Percentiles rank a stretch among this genome's conserved stretches.
phyloP scores from a whole-genome alignment of 2,888 invertebrate species.

The Philereme transversata region DNA sequence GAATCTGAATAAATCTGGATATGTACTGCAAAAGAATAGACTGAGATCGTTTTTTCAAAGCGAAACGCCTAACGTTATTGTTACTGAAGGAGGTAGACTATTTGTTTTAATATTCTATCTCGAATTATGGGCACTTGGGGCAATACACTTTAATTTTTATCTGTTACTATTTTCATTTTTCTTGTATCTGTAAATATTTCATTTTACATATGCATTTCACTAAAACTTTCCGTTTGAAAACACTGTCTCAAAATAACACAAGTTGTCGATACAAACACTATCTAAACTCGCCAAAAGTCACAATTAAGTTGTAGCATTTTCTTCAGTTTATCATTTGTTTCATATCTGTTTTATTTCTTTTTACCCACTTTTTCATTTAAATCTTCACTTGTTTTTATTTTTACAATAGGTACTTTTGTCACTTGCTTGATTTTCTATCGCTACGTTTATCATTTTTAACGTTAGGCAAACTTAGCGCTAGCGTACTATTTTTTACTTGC shows the following conservation, averaged over 20 bases:
- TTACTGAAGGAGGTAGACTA: conserved; percentile 80
- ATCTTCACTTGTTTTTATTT: conserved; percentile 9
- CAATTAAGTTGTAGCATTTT: background rate
- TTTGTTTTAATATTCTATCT: conserved; percentile 19
- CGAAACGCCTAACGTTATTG: conserved; percentile 76
- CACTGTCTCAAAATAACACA: background rate
- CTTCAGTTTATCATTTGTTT: background rate
- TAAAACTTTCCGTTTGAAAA: background rate
- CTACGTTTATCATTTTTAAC: no score
- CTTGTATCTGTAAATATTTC: background rate
- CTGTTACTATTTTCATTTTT: conserved; percentile 17
- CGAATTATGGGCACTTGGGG: conserved; percentile 14
- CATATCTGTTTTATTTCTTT: background rate
- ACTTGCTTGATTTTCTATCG: background rate
- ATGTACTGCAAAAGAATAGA: conserved; percentile 65
- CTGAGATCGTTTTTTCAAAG: conserved; percentile 76
- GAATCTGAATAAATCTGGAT: conserved; percentile 67
- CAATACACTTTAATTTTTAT: conserved; percentile 5
- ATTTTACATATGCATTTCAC: background rate
- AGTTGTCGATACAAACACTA: background rate
- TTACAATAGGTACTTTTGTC: conserved; percentile 1
- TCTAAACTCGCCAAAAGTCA: background rate
- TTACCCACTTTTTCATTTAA: background rate
- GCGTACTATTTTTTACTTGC: background rate
- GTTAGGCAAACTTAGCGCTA: background rate